Conservation (phyloP, 2,888 invertebrate genomes). For the Monopis laevigella region DNA sequence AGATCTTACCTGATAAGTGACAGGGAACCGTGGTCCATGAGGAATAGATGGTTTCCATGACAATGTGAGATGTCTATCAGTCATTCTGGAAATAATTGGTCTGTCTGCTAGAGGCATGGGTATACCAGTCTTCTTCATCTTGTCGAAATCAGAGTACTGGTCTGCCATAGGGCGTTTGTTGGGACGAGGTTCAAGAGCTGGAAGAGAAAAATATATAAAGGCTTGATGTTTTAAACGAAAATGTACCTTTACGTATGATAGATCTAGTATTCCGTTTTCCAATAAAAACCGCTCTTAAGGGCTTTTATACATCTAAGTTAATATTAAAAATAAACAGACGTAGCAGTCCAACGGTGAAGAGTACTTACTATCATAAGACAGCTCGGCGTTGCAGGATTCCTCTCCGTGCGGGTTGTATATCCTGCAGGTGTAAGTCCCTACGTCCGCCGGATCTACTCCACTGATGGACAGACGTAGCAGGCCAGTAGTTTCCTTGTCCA, state of each 20-base stretch:
- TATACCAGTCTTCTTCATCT: constrained; percentile 82
- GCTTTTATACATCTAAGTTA: no score
- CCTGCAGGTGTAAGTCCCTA: constrained; percentile 84
- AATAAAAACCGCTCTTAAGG: no score
- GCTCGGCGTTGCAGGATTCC: constrained; percentile 80
- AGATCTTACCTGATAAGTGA: constrained; percentile 82
- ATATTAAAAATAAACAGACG: no score
- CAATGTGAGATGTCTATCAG: constrained; percentile 86
- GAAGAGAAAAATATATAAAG: constrained; percentile 14
- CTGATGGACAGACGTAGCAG: constrained; percentile 83
- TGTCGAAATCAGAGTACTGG: constrained; percentile 86
- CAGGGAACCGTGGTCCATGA: constrained; percentile 85
- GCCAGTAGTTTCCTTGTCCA: constrained; percentile 85
- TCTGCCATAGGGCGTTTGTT: constrained; percentile 75
- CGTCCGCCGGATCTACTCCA: constrained; percentile 81
- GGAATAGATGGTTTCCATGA: constrained; percentile 96
- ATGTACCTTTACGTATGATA: no score
- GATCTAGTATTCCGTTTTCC: no score
- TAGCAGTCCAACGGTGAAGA: not conserved
- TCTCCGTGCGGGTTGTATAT: constrained; percentile 88
- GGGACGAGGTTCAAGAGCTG: constrained; percentile 73
- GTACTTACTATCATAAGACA: constrained; percentile 81
- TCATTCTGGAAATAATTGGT: constrained; percentile 93
- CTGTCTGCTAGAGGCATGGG: constrained; percentile 89
- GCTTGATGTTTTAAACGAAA: no score